Conservation (phyloP, 1,140 invertebrate genomes). For the Globodera rostochiensis region DNA sequence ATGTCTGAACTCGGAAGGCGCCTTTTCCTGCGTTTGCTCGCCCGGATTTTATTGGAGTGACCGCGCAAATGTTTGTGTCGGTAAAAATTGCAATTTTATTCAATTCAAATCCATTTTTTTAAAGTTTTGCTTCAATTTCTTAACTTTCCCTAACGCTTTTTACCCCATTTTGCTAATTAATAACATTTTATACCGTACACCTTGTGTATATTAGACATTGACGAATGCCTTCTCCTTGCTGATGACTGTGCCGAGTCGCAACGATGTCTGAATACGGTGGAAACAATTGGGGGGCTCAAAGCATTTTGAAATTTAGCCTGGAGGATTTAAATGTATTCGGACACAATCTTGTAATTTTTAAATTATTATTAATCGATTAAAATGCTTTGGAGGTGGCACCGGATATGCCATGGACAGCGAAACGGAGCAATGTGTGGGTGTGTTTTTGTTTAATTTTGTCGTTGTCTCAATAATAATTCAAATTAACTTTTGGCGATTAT, state of each 20-base stretch:
- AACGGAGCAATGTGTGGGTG: slow-evolving; percentile 83
- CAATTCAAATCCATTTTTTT: slow-evolving; percentile 27
- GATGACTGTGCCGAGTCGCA: slow-evolving; percentile 62
- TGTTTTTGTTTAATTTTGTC: slow-evolving; percentile 23
- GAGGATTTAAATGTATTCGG: slow-evolving; percentile 73
- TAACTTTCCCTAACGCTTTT: not conserved
- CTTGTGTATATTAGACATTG: slow-evolving; percentile 50
- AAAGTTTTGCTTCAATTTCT: slow-evolving; percentile 14
- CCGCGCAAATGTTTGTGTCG: slow-evolving; percentile 45
- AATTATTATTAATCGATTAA: not conserved
- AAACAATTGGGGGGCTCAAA: not conserved
- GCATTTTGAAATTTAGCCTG: slow-evolving; percentile 43
- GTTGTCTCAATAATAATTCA: not conserved
- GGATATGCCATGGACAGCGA: slow-evolving; percentile 89
- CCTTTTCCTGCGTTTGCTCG: slow-evolving; percentile 46
- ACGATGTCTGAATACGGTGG: slow-evolving; percentile 60
- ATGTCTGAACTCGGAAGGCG: slow-evolving; percentile 44
- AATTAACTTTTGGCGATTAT: too few relatives aligned
- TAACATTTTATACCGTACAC: not conserved
- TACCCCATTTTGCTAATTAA: not conserved
- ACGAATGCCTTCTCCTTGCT: slow-evolving; percentile 61
- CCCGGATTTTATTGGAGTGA: slow-evolving; percentile 50
- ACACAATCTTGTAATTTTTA: slow-evolving; percentile 76
- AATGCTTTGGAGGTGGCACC: slow-evolving; percentile 73
- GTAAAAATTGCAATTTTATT: slow-evolving; percentile 22